These are phyloP conservation scores for Trichogramma pretiosum DNA, from an alignment of 1,140 invertebrate species.

Conservation along the genomic window DNA sequence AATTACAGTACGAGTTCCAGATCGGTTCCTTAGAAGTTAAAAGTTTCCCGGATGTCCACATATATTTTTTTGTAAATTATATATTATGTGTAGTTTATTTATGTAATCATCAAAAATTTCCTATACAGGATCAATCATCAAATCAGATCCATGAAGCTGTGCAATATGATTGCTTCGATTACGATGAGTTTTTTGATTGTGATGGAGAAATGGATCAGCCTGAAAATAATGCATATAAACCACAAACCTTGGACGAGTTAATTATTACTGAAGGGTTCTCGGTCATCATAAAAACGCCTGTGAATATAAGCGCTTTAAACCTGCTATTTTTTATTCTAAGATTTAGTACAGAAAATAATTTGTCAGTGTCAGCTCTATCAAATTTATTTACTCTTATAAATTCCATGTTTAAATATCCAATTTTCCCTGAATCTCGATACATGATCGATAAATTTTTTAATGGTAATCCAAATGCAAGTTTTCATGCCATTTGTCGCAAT, in stretches of 20 bases:
- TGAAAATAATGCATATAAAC: not conserved
- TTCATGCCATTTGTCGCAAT: not conserved
- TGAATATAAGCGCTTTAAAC: not conserved
- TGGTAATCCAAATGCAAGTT: not conserved
- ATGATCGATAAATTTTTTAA: conserved; percentile 1
- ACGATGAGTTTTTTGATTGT: not conserved
- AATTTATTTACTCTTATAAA: not conserved
- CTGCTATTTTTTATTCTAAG: not conserved
- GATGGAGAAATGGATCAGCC: not conserved
- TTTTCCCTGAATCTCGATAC: not conserved
- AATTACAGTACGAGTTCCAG: too few species aligned
- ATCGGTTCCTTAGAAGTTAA: too few species aligned
- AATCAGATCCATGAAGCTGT: too few species aligned
- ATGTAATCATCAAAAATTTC: too few species aligned
- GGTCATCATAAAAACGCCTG: not conserved
- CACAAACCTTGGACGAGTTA: not conserved
- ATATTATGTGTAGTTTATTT: too few species aligned
- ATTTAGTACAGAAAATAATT: not conserved
- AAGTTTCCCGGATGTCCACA: too few species aligned
- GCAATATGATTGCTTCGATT: too few species aligned
- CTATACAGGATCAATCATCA: too few species aligned
- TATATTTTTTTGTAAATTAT: too few species aligned
- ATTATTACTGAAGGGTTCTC: not conserved
- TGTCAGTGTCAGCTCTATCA: not conserved
- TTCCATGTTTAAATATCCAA: not conserved